Evolutionary conservation across 2,888 invertebrate species (phyloP).

Genomic region (Catocala fraxini): DNA sequence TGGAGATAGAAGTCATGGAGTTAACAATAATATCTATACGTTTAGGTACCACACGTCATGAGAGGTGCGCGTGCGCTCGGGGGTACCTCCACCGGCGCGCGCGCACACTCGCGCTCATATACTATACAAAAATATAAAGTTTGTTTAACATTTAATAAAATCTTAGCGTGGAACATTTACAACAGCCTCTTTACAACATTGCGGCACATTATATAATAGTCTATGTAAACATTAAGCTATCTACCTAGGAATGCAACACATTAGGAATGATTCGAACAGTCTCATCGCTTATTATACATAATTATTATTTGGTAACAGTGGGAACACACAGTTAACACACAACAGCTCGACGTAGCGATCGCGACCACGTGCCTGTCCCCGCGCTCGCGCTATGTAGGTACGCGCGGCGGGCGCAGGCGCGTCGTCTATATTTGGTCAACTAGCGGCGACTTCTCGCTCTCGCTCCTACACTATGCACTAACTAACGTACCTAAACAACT

Average conservation of each 20-base stretch:
- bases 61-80: neutral
- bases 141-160: slow-evolving; percentile 42
- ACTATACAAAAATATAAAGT: slow-evolving; percentile 46
- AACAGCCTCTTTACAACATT: slow-evolving; percentile 36
- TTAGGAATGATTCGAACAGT: slow-evolving; percentile 68
- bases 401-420: slow-evolving; percentile 13
- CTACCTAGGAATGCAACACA: slow-evolving; percentile 57
- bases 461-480: slow-evolving; percentile 47
- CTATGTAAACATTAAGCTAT: slow-evolving; percentile 47
- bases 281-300: slow-evolving; percentile 60
- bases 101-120: slow-evolving; percentile 16
- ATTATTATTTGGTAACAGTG: slow-evolving; percentile 68
- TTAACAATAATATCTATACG: slow-evolving; percentile 34
- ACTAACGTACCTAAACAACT: slow-evolving; percentile 63
- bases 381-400: neutral
- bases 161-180: slow-evolving; percentile 30
- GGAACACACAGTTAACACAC: slow-evolving; percentile 42
- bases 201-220: slow-evolving; percentile 29
- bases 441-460: slow-evolving; percentile 62
- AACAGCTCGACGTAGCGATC: slow-evolving; percentile 16
- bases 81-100: neutral
- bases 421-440: slow-evolving; percentile 65
- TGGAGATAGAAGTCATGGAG: slow-evolving; percentile 82
- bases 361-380: neutral
- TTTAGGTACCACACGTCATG: slow-evolving; percentile 2